phyloP scores from a whole-genome alignment of 2,888 invertebrate genomes.

The Pycnomerus fuliginosus region DNA sequence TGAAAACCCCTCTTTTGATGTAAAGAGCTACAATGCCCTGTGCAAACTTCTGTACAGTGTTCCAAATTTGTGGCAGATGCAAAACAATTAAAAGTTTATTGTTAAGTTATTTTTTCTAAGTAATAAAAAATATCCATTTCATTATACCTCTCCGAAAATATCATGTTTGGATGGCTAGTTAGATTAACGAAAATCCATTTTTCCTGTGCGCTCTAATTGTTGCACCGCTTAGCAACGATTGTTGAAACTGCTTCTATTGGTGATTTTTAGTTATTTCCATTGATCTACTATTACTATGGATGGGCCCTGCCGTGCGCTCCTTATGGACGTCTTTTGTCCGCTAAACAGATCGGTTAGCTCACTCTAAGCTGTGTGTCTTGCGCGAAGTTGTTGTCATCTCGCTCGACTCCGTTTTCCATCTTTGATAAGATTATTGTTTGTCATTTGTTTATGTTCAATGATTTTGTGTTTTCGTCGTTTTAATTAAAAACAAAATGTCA shows the following conservation, averaged over 20 bases:
- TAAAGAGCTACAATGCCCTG: slow-evolving; percentile 35
- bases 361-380: no score
- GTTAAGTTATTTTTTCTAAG: background rate
- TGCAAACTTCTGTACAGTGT: slow-evolving; percentile 38
- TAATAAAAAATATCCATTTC: background rate
- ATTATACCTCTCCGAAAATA: background rate
- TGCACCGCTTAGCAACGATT: slow-evolving; percentile 4
- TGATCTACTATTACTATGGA: no score
- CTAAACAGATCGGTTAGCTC: no score
- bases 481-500: no score
- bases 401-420: no score
- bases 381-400: no score
- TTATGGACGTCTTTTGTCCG: no score
- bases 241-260: slow-evolving; percentile 4
- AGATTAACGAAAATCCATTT: no score
- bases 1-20: slow-evolving; percentile 38
- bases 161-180: background rate
- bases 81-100: background rate
- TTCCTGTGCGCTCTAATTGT: background rate
- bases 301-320: no score
- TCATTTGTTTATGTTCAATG: no score
- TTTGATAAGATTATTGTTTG: no score
- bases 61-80: slow-evolving; percentile 28
- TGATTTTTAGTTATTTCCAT: background rate
- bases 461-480: no score